Evolutionary conservation across 2,888 invertebrate genomes (phyloP), one percentile per base, ranked within the genome.

Genomic region (Silvanus unidentatus): DNA sequence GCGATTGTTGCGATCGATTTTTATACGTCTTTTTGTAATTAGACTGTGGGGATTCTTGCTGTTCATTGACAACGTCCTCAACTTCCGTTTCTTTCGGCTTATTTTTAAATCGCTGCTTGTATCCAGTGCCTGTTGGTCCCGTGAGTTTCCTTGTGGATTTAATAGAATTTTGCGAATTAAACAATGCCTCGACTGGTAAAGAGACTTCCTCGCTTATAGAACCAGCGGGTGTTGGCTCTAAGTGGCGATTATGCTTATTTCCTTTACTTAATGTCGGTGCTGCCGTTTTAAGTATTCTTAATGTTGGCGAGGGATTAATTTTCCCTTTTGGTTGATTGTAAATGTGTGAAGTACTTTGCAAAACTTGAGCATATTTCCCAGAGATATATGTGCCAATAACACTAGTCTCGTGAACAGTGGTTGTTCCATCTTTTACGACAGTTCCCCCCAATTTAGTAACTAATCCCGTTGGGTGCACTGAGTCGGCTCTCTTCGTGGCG

Each of bases 331-430:
- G 64, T 10, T 60, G 62, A 52, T 77, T 76, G 45, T 81, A 70
- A 30, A 86, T 72, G 62, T 82, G 84, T 0, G 90, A 88, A 32
- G 87, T 86, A 61, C 88, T 89, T 63, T 89, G 88, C 22, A 91
- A 73, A 8, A 88, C 85, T 72, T 92, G 91, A 2, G 91, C 90
- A 68, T 92, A 91, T 73, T 91, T 91, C 30, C 88, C 89, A 39
- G 86, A 85, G 60, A 91, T 88, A 64, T 84, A 88, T 2, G 92
- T 90, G 16, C 92, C 88, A 58, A 91, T 86, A n/a, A 92, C 89
- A 65, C 86, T 88, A 1, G 91, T 90, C 72, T 91, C 90, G 64
- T 88, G 88, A 4, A 91, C 81, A 0, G 90, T 90, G 3, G 90
- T 90, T 1, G 84, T 72, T 1, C 90, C 90, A 61, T 88, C 88